These are phyloP conservation scores for Chloroceryle inda DNA, from an alignment of 2,797 vertebrate species.

Conservation along the genomic window DNA sequence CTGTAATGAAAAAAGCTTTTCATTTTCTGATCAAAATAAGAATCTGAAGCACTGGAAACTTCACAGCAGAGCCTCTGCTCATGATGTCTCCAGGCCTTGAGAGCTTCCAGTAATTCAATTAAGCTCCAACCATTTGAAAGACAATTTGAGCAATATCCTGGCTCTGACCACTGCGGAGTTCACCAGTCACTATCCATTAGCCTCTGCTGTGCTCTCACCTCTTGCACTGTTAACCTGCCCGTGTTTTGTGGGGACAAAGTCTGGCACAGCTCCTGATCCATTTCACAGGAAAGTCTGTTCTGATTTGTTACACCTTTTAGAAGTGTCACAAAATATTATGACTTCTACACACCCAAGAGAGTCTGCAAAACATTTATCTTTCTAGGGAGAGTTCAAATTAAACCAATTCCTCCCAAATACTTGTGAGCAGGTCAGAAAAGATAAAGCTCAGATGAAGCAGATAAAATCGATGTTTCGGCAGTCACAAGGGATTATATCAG, in stretches of 20 bases:
- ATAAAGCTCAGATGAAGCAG: slow-evolving; percentile 58
- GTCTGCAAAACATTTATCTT: not conserved
- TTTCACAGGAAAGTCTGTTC: slow-evolving; percentile 51
- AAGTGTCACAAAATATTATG: slow-evolving; percentile 62
- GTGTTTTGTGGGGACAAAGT: not conserved
- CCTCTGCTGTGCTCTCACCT: not conserved
- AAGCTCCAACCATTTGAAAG: slow-evolving; percentile 26
- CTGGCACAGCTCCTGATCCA: not conserved
- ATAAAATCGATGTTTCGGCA: slow-evolving; percentile 29
- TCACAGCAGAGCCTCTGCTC: not conserved
- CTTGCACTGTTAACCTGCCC: slow-evolving; percentile 7
- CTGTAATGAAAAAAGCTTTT: slow-evolving; percentile 25
- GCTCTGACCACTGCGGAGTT: not conserved
- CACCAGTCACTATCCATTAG: slow-evolving; percentile 56
- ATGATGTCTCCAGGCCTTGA: not conserved
- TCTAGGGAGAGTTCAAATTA: slow-evolving; percentile 47
- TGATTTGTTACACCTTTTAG: slow-evolving; percentile 59
- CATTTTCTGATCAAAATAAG: slow-evolving; percentile 15
- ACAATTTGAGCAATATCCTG: not conserved
- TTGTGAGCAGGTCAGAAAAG: slow-evolving; percentile 57
- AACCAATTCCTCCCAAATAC: slow-evolving; percentile 38
- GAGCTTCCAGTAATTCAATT: not conserved
- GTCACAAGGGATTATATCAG: slow-evolving; percentile 47
- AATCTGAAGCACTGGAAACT: not conserved
- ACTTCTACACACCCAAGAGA: slow-evolving; percentile 11